Base-by-base conservation (phyloP, 2,888 invertebrate species). In the Patella ulyssiponensis region DNA sequence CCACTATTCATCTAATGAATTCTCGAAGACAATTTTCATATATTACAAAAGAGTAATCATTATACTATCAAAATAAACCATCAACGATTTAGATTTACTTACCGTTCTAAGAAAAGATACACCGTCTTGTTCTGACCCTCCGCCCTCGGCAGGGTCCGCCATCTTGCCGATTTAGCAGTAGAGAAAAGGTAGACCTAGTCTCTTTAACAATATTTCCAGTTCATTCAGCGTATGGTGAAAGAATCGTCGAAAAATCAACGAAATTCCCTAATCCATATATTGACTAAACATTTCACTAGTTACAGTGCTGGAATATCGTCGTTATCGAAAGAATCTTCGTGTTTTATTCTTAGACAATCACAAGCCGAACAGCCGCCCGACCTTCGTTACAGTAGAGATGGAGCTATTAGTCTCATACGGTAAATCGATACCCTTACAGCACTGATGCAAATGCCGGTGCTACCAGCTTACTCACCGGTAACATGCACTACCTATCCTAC, bases 101-200 rank as follows among this genome's bases (percentile, higher is more conserved):
- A 99, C 98, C 95, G 99, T 99, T 91, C 99, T 95, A 90, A 99
- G 95, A 94, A 99, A 99, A 93, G 98, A 99, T 93, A 99, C 98
- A 95, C 99, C 99, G 95, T 99, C 99, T 93, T 98, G 98, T 94
- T 99, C 98, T 91, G 98, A 98, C 86, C 97, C 96, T 91, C 97
- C 97, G 58, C 89, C 87, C 81, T 92, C 92, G 72, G 91, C 91
- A 71, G 90, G 87, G 82, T 92, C 92, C 81, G 90, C 89, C 92
- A 92, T 92, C 52, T 73, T 77, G 54, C n/a, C 72, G 58, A 17
- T 53, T 51, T 69, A 53, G n/a, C n/a, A 27, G 20, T 23, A 51
- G 73, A 73, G 58, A 70, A 73, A 73, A 17, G 77, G 73, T 56
- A 27, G 33, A 20, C 54, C 51, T 3, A 27, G 14, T 74, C 74